Evolutionary conservation across 2,113 vertebrate genomes (phyloP).

Genomic region (Hydrolagus affinis): DNA sequence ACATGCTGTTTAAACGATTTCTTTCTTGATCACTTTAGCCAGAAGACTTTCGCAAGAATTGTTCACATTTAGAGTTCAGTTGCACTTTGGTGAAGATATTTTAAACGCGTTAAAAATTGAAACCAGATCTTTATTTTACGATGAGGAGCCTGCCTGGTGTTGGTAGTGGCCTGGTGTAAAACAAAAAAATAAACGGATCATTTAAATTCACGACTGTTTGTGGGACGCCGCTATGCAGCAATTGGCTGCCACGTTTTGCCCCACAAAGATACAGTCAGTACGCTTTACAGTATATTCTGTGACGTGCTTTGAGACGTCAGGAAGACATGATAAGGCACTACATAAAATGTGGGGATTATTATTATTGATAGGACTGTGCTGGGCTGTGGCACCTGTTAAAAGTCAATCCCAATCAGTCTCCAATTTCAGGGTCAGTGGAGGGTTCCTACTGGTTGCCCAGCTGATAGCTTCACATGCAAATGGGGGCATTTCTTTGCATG

Average conservation of each 20-base stretch:
- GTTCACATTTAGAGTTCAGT: background rate
- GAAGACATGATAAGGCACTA: too few relatives aligned
- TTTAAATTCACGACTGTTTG: too few relatives aligned
- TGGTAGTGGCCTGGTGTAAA: too few relatives aligned
- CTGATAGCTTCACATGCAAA: background rate
- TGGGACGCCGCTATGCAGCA: too few relatives aligned
- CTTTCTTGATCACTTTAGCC: slow-evolving; percentile 6
- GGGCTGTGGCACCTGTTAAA: background rate
- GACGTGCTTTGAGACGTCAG: too few relatives aligned
- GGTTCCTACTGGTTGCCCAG: background rate
- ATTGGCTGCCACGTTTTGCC: too few relatives aligned
- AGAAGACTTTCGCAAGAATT: background rate
- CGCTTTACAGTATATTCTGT: too few relatives aligned
- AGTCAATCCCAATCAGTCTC: background rate
- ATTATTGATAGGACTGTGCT: background rate
- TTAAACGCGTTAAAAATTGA: slow-evolving; percentile 10
- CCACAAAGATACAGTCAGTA: too few relatives aligned
- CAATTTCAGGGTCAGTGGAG: background rate
- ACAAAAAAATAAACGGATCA: too few relatives aligned
- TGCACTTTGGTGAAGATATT: background rate
- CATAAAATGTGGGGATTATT: background rate
- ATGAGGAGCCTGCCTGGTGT: too few relatives aligned
- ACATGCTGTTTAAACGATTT: slow-evolving; percentile 17
- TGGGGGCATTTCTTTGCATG: background rate
- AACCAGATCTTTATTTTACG: background rate